Evolutionary conservation across 2,113 vertebrate genomes (phyloP), one percentile per base, ranked within the genome.

Genomic region (Entelurus aequoreus): DNA sequence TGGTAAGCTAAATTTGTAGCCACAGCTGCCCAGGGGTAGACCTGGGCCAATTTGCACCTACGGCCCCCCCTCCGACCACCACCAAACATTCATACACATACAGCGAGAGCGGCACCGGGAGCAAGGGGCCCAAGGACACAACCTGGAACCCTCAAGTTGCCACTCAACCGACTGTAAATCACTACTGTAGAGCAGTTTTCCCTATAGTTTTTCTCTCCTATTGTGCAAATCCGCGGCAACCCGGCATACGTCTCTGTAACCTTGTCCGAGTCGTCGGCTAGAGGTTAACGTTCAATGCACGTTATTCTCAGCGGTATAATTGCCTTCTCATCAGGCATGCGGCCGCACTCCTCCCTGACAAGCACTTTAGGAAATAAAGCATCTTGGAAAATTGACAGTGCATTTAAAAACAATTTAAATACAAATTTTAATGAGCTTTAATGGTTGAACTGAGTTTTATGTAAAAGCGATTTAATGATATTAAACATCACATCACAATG

Each of bases 221-320:
- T 77, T 73, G 60, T 61, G 65, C 73, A 75, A 57, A 74, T 60
- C 57, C 54, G 51, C 36, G 36, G 37, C 59, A 69, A 19, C 51
- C 71, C 57, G 60, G 48, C 58, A 37, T 75, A 76, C 19, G 63
- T 77, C 63, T 72, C 60, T 60, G 44, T 84, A 86, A 86, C 81
- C 79, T 82, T 75, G 78, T 76, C 58, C 74, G 80, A 77, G 76
- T 72, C 71, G 74, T 84, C 67, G 76, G 48, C 55, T 56, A 36
- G 47, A 61, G 76, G 63, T 58, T 74, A 69, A 81, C 76, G 68
- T 79, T 62, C 66, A 73, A 82, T 47, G 58, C 65, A 16, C 36
- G 44, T 9, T 51, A 11, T 21, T 51, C 16, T 51, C 49, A 51
- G 10, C 5, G 49, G 4, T 11, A 5, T 19, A 16, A 21, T 51